Conservation (phyloP, 37 sponge, comb jelly and placozoan species). For the Geodia barretti region DNA sequence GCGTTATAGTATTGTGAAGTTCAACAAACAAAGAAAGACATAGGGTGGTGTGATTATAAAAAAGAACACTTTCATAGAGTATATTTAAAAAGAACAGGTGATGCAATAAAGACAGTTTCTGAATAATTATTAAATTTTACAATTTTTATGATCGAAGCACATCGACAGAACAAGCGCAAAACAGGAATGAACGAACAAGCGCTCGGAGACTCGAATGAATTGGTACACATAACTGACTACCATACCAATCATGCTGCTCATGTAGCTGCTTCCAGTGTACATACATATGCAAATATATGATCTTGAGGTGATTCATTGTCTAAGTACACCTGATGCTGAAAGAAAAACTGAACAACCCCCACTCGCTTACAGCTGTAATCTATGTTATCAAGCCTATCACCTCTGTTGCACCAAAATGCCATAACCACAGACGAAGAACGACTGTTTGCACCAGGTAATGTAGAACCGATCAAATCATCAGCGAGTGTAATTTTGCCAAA, state of each 20-base stretch:
- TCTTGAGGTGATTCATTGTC: neutral
- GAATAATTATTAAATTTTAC: slow-evolving; percentile 4
- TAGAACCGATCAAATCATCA: slow-evolving; percentile 43
- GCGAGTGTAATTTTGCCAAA: slow-evolving; percentile 11
- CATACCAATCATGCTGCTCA: slow-evolving; percentile 22
- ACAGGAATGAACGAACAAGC: slow-evolving; percentile 41
- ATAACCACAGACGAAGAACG: slow-evolving; percentile 32
- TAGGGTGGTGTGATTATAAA: no score
- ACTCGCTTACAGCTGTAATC: neutral
- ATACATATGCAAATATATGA: slow-evolving; percentile 43
- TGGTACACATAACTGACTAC: slow-evolving; percentile 12
- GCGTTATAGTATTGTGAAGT: no score
- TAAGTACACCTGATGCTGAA: slow-evolving; percentile 10
- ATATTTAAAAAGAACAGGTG: slow-evolving; percentile 35
- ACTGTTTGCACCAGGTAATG: neutral
- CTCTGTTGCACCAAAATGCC: slow-evolving; percentile 30
- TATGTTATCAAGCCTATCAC: neutral
- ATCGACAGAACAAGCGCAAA: slow-evolving; percentile 21
- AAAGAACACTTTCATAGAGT: neutral
- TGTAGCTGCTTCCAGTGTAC: neutral
- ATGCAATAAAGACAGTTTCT: slow-evolving; percentile 42
- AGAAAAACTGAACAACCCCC: slow-evolving; percentile 33
- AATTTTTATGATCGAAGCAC: slow-evolving; percentile 13
- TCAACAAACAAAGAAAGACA: no score
- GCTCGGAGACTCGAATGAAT: neutral